Percentiles rank a stretch among this genome's conserved stretches.
Conservation (phyloP, 1,140 invertebrate species). For the Uloborus diversus region DNA sequence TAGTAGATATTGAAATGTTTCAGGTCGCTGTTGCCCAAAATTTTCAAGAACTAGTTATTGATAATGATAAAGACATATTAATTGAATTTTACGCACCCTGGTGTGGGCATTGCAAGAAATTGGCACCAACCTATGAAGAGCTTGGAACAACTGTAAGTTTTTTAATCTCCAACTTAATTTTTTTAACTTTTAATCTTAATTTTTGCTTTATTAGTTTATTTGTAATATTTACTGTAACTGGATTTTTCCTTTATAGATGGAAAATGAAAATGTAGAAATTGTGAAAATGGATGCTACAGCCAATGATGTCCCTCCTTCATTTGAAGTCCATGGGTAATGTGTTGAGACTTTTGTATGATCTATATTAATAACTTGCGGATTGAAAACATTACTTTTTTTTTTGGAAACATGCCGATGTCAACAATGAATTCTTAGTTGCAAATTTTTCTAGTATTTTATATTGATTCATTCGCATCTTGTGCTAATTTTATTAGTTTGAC, state of each 20-base stretch:
- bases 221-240: neutral
- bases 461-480: neutral
- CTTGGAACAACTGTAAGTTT: conserved; percentile 82
- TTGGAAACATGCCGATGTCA: no score
- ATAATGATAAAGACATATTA: conserved; percentile 91
- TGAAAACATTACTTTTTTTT: no score
- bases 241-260: conserved; percentile 66
- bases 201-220: neutral
- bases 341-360: neutral
- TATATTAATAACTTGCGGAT: no score
- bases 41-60: conserved; percentile 93
- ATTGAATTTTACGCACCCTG: conserved; percentile 74
- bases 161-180: neutral
- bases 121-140: conserved; percentile 93
- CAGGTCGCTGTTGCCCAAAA: conserved; percentile 92
- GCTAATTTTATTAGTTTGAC: neutral
- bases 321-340: conserved; percentile 84
- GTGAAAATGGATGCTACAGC: conserved; percentile 98
- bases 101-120: conserved; percentile 97
- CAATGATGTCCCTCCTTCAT: conserved; percentile 94
- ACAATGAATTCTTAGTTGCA: no score
- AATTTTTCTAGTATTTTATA: no score
- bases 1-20: conserved; percentile 20
- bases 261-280: conserved; percentile 88
- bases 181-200: neutral